Percentiles rank a stretch among this genome's conserved stretches.
phyloP scores from a whole-genome alignment of 2,113 vertebrate species.

The Otus sunia region DNA sequence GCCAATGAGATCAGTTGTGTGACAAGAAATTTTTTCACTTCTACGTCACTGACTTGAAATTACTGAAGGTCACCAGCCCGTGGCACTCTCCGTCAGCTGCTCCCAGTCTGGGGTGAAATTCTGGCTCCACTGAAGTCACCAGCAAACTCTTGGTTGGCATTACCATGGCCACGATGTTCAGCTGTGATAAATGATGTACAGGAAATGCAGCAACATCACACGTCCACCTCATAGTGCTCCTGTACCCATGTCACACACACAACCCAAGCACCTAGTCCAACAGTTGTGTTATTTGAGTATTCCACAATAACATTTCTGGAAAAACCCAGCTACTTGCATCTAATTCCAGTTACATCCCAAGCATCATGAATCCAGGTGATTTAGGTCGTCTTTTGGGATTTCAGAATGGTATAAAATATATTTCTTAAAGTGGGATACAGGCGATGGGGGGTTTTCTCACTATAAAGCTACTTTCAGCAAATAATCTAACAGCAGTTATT shows the following conservation, averaged over 20 bases:
- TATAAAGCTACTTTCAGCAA: neutral
- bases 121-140: neutral
- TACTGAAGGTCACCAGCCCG: neutral
- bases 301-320: neutral
- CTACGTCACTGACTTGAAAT: neutral
- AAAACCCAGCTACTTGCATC: neutral
- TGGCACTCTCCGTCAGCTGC: neutral
- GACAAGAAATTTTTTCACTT: neutral
- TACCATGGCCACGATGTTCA: rapidly evolving
- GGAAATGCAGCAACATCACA: rapidly evolving
- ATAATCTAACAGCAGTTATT: neutral
- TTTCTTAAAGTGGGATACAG: neutral
- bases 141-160: neutral
- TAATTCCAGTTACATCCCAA: neutral
- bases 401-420: neutral
- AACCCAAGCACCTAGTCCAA: neutral
- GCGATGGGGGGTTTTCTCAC: rapidly evolving
- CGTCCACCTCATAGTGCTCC: too few species aligned
- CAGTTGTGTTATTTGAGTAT: too few species aligned
- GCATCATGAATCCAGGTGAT: neutral
- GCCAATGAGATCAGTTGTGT: rapidly evolving
- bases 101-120: neutral
- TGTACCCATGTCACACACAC: rapidly evolving
- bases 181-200: neutral
- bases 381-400: neutral